These are phyloP conservation scores for Antheraea pernyi DNA, from an alignment of 1,140 invertebrate species.

Conservation along the genomic window DNA sequence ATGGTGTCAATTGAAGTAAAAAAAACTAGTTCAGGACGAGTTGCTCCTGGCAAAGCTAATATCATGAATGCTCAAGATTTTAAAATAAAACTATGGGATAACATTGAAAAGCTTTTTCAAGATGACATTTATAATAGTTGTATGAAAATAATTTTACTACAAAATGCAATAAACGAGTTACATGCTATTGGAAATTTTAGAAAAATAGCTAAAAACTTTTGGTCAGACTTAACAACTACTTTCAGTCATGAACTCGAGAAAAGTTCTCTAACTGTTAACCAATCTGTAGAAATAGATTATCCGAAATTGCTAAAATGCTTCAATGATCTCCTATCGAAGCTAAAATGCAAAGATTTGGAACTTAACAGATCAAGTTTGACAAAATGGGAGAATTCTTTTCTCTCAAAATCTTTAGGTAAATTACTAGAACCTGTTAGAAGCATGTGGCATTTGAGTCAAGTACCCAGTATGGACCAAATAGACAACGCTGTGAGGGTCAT, in stretches of 20 bases:
- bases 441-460: conserved; percentile 82
- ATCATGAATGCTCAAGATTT: conserved; percentile 74
- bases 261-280: conserved; percentile 86
- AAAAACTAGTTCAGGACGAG: conserved; percentile 53
- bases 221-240: conserved; percentile 70
- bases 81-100: conserved; percentile 76
- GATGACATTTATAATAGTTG: conserved; percentile 64
- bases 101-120: conserved; percentile 72
- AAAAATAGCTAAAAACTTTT: conserved; percentile 77
- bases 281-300: conserved; percentile 93
- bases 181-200: conserved; percentile 76
- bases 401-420: conserved; percentile 90
- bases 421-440: conserved; percentile 92
- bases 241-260: conserved; percentile 78
- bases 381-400: conserved; percentile 92
- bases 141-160: conserved; percentile 77
- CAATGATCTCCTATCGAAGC: conserved; percentile 77
- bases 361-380: conserved; percentile 78
- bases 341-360: conserved; percentile 78
- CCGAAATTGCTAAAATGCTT: conserved; percentile 88
- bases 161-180: conserved; percentile 77
- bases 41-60: conserved; percentile 71
- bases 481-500: conserved; percentile 74
- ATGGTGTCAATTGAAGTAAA: conserved; percentile 64
- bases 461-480: conserved; percentile 71